These are phyloP conservation scores for Eucera pruinosa DNA, from an alignment of 2,888 invertebrate species.

Conservation along the genomic window DNA sequence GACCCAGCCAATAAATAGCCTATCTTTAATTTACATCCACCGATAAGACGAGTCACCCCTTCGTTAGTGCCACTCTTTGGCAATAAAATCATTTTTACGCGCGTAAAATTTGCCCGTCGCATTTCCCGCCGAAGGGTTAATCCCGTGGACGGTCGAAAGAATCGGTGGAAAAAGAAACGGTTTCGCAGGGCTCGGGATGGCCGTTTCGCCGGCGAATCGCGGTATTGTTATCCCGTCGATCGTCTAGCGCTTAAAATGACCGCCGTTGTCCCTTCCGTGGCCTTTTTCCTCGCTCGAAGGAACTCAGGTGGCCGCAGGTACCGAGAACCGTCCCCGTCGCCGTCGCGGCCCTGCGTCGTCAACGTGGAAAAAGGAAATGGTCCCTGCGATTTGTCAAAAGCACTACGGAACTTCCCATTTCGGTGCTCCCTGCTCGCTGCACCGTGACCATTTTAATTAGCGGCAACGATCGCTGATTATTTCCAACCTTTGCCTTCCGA, in stretches of 20 bases:
- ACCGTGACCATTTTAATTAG: slow-evolving; percentile 41
- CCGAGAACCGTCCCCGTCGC: slow-evolving; percentile 1
- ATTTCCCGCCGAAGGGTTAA: slow-evolving; percentile 8
- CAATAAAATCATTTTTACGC: no score
- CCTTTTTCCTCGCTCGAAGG: slow-evolving; percentile 8
- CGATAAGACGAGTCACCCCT: no score
- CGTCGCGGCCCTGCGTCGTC: background rate
- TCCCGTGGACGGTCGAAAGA: slow-evolving; percentile 18
- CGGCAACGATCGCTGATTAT: slow-evolving; percentile 23
- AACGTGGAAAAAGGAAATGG: slow-evolving; percentile 1
- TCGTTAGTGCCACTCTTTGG: no score
- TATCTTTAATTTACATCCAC: no score
- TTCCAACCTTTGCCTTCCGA: background rate
- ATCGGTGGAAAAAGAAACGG: background rate
- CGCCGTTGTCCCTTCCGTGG: slow-evolving; percentile 1
- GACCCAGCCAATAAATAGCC: no score
- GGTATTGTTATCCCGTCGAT: slow-evolving; percentile 7
- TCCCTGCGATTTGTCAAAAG: slow-evolving; percentile 44
- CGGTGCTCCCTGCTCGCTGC: background rate
- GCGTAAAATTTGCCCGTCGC: background rate
- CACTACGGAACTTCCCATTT: slow-evolving; percentile 10
- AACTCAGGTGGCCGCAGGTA: slow-evolving; percentile 19
- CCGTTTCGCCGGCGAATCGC: background rate
- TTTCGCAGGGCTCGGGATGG: background rate
- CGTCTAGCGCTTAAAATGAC: background rate